These are phyloP conservation scores for Coleophora deauratella DNA, from an alignment of 2,888 invertebrate genomes.

Conservation along the genomic window DNA sequence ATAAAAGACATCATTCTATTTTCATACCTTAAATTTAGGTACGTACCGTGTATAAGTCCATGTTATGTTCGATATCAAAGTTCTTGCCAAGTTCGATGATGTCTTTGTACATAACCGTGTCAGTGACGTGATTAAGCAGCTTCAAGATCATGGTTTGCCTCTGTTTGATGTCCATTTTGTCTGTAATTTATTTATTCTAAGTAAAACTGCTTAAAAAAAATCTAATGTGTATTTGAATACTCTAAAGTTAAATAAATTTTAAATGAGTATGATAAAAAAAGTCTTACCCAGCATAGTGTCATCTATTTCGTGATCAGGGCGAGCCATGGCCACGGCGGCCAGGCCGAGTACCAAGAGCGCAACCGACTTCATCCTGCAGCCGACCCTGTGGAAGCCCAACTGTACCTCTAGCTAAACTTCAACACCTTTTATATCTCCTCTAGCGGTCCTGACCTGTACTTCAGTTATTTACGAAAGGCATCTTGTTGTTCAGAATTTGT, in stretches of 20 bases:
- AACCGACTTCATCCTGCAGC: slow-evolving; percentile 52
- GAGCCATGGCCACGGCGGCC: slow-evolving; percentile 47
- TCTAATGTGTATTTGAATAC: too few relatives aligned
- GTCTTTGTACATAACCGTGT: slow-evolving; percentile 61
- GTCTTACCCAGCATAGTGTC: slow-evolving; percentile 40
- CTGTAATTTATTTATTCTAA: slow-evolving; percentile 29
- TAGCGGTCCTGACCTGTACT: slow-evolving; percentile 3
- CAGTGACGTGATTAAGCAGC: slow-evolving; percentile 67
- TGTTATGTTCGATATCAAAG: slow-evolving; percentile 55
- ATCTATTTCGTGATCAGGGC: slow-evolving; percentile 31
- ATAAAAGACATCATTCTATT: too few relatives aligned
- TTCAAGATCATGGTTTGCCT: slow-evolving; percentile 66
- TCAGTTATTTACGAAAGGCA: not conserved
- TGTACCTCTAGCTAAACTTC: slow-evolving; percentile 24
- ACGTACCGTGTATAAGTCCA: slow-evolving; percentile 47
- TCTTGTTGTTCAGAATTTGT: too few relatives aligned
- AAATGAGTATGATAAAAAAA: too few relatives aligned
- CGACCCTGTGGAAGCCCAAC: slow-evolving; percentile 38
- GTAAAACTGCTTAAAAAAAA: not conserved
- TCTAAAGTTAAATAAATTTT: too few relatives aligned
- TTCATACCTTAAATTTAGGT: not conserved
- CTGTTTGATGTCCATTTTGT: slow-evolving; percentile 49
- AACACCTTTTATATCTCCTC: slow-evolving; percentile 32
- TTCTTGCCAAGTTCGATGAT: slow-evolving; percentile 51
- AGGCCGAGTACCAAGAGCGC: slow-evolving; percentile 43